Percentiles rank a stretch among this genome's conserved stretches.
phyloP scores from a whole-genome alignment of 1,140 invertebrate genomes.

The Rhyacophila brunnea region DNA sequence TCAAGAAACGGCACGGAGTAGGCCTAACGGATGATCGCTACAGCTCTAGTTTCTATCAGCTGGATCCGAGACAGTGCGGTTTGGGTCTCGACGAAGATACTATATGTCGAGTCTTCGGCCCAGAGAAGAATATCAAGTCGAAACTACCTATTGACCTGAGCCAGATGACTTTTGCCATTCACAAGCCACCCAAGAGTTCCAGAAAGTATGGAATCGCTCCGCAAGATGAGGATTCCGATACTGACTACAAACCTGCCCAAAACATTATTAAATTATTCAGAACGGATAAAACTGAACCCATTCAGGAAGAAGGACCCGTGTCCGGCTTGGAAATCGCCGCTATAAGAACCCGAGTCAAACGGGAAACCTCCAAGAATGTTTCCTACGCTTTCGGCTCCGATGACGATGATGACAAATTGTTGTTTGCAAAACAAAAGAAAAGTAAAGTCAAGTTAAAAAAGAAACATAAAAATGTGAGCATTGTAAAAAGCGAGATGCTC shows the following conservation, averaged over 20 bases:
- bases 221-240: constrained; percentile 15
- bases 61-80: constrained; percentile 48
- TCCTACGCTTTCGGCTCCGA: constrained; percentile 17
- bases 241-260: constrained; percentile 10
- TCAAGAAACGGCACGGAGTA: constrained; percentile 44
- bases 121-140: constrained; percentile 23
- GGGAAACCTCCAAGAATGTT: constrained; percentile 20
- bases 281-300: not conserved
- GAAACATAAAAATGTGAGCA: constrained; percentile 10
- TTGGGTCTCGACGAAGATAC: constrained; percentile 43
- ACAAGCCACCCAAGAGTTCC: not conserved
- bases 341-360: constrained; percentile 2
- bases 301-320: constrained; percentile 14
- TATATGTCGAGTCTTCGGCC: constrained; percentile 47
- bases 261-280: constrained; percentile 11
- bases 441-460: constrained; percentile 20
- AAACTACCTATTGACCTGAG: constrained; percentile 1
- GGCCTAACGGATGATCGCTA: constrained; percentile 39
- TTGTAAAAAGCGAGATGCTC: not conserved
- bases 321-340: constrained; percentile 19
- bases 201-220: not conserved
- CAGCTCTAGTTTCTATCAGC: constrained; percentile 12
- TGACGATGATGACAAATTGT: constrained; percentile 7
- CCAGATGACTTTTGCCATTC: not conserved
- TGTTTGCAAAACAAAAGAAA: constrained; percentile 17